phyloP scores from a whole-genome alignment of 2,113 vertebrate genomes.

The Struthio camelus region DNA sequence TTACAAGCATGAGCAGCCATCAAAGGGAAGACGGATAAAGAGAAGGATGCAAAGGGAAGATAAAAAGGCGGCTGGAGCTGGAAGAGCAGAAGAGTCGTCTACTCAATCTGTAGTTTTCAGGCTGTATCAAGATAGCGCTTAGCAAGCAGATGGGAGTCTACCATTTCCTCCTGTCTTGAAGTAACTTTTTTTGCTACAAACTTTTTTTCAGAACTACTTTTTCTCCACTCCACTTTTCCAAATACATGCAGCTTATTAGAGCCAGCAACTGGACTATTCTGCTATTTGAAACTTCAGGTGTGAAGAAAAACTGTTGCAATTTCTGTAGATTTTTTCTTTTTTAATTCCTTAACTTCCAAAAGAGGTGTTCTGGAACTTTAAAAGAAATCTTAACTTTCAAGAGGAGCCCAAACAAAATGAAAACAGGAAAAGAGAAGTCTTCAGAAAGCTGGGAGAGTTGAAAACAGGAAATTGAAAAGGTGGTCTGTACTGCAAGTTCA shows the following conservation, averaged over 20 bases:
- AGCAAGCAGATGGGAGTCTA: neutral
- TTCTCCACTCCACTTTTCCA: neutral
- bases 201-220: neutral
- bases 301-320: neutral
- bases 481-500: neutral
- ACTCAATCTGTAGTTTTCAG: neutral
- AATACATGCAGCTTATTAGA: neutral
- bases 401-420: neutral
- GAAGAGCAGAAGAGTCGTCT: neutral
- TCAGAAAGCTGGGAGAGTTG: neutral
- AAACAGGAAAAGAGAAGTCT: accelerated
- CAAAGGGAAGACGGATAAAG: neutral
- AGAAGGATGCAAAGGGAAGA: neutral
- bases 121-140: neutral
- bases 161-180: neutral
- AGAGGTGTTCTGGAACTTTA: neutral
- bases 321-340: neutral
- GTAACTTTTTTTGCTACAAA: neutral
- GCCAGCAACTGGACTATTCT: neutral
- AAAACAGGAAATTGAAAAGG: neutral
- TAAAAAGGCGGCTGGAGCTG: neutral
- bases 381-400: neutral
- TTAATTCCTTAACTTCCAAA: neutral
- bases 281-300: neutral
- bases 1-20: neutral